Evolutionary conservation across 1,140 invertebrate genomes (phyloP).

Genomic region (Rhopalosiphum padi): DNA sequence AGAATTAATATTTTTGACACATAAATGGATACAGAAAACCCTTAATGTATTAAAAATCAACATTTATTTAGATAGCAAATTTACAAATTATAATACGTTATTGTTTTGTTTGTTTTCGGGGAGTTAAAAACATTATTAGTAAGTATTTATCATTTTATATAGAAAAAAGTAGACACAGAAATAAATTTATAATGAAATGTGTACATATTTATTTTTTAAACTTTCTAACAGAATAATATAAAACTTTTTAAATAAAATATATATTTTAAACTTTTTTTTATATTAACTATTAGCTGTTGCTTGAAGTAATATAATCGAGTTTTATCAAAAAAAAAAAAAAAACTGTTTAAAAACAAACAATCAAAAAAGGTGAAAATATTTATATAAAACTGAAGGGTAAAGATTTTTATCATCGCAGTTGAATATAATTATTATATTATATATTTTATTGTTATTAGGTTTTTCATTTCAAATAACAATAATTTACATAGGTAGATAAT

Average conservation of each 20-base stretch:
- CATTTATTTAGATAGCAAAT: not conserved
- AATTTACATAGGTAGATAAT: not conserved
- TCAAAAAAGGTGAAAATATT: not conserved
- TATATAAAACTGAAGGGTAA: not conserved
- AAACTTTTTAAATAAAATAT: constrained; percentile 10
- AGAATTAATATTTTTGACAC: not conserved
- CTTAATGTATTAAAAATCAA: not conserved
- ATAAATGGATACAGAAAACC: not conserved
- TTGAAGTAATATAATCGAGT: not conserved
- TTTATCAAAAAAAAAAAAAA: not conserved
- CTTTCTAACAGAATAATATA: not conserved
- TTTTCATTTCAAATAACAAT: not conserved
- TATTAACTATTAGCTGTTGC: not conserved
- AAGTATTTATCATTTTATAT: not conserved
- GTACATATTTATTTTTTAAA: not conserved
- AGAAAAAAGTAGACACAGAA: not conserved
- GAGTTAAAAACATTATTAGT: not conserved
- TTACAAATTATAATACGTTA: not conserved
- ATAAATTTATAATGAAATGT: not conserved
- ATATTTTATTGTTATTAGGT: not conserved
- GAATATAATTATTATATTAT: not conserved
- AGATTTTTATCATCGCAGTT: not conserved
- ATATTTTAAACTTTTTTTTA: too few relatives aligned
- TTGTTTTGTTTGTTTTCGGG: not conserved
- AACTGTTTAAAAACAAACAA: not conserved